Base-by-base conservation (phyloP, 2,888 invertebrate species). In the Tortricodes alternella region DNA sequence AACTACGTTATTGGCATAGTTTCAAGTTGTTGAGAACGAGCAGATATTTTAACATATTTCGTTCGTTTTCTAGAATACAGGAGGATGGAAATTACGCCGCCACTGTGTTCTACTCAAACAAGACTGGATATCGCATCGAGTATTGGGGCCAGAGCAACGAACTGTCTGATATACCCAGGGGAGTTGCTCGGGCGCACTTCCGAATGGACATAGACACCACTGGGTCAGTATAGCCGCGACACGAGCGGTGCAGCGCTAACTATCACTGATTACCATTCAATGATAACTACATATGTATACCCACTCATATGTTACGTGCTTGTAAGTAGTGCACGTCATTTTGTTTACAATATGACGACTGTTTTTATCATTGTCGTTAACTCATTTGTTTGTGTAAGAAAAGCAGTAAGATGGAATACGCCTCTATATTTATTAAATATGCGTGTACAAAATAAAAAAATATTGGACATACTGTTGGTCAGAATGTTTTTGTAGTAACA, bases 91-190 rank as follows among this genome's bases (percentile, higher is more conserved):
- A 92, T 63, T 94, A 93, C 66, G 91, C 95, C 32, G 95, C 95
- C 57, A 95, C 95, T 23, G 94, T 94, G 43, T 93, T 92, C 76
- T 95, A 94, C 92, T 93, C 93, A 38, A 91, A 92, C 70, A 93
- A 93, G 77, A 92, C 92, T 50, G 94, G 95, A 65, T 94, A 94
- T 74, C 92, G 92, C 50, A 93, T 95, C 59, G 94, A 95, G 77
- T 95, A 93, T 80, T 95, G 95, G 95, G 95, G 95, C 57, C 95
- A 95, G 80, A 94, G 94, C 73, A 95, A 95, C 73, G 93, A 95
- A 77, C 89, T 95, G 60, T 83, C 89, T 4, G 88, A 92, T 64
- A 89, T 95, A 70, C 92, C 93, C 43, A 89, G 89, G 65, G 95
- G 95, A 62, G 94, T 93, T 50, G 96, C 96, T 0, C 91, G 95